These are phyloP conservation scores for Perdita meconis DNA, from an alignment of 2,888 invertebrate genomes.

Conservation along the genomic window DNA sequence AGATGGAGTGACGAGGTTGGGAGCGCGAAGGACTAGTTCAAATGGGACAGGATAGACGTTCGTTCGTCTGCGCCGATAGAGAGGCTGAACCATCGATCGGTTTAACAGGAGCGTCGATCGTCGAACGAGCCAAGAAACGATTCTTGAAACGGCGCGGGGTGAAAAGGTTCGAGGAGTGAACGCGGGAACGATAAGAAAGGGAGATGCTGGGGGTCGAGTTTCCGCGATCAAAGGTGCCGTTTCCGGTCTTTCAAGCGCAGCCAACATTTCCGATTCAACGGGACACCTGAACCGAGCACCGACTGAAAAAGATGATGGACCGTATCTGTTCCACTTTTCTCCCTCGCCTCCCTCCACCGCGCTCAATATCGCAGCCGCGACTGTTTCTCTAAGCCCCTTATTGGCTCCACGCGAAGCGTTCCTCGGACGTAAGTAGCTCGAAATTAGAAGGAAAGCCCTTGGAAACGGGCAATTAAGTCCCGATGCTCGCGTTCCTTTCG, in stretches of 20 bases:
- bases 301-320: slow-evolving; percentile 8
- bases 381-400: slow-evolving; percentile 54
- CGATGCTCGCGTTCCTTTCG: slow-evolving; percentile 17
- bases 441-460: slow-evolving; percentile 52
- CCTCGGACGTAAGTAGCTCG: slow-evolving; percentile 33
- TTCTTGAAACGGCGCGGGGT: slow-evolving; percentile 9
- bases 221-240: slow-evolving; percentile 46
- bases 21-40: not conserved
- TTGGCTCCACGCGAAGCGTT: slow-evolving; percentile 40
- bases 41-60: slow-evolving; percentile 42
- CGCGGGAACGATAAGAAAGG: slow-evolving; percentile 38
- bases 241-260: slow-evolving; percentile 25
- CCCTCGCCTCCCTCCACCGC: not conserved
- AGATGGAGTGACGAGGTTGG: slow-evolving; percentile 26
- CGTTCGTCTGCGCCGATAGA: slow-evolving; percentile 19
- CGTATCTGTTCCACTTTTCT: slow-evolving; percentile 7
- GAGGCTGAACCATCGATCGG: slow-evolving; percentile 47
- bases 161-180: slow-evolving; percentile 29
- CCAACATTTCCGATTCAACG: slow-evolving; percentile 35
- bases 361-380: slow-evolving; percentile 35
- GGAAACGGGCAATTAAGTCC: slow-evolving; percentile 46
- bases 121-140: slow-evolving; percentile 26
- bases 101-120: slow-evolving; percentile 44
- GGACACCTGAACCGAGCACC: slow-evolving; percentile 16
- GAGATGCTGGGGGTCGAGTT: slow-evolving; percentile 3